These are phyloP conservation scores for Microctonus brassicae DNA, from an alignment of 2,888 invertebrate genomes.

Conservation along the genomic window DNA sequence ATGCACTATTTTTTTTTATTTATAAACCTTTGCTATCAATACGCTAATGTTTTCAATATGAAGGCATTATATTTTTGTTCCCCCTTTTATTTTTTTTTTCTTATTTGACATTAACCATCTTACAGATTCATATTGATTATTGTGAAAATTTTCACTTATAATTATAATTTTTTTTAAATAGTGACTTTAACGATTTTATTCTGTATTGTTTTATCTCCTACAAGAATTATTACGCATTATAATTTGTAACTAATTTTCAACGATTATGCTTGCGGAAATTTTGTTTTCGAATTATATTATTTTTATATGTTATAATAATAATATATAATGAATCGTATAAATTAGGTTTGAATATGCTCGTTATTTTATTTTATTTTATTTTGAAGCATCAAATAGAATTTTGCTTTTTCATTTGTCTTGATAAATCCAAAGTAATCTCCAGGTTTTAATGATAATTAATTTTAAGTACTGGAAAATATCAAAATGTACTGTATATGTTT, in stretches of 20 bases:
- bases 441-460: neutral
- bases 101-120: conserved; percentile 23
- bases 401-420: neutral
- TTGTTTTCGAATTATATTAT: conserved; percentile 2
- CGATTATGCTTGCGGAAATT: conserved; percentile 1
- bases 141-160: neutral
- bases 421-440: neutral
- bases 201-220: neutral
- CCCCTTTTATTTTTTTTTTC: conserved; percentile 8
- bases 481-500: neutral
- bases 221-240: conserved; percentile 39
- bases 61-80: neutral
- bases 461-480: neutral
- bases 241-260: conserved; percentile 50
- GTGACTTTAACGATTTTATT: neutral
- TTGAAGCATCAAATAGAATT: conserved; percentile 11
- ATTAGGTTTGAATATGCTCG: conserved; percentile 23
- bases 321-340: neutral
- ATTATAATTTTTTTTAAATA: neutral
- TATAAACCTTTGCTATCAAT: neutral
- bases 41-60: neutral
- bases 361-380: conserved; percentile 40
- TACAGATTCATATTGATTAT: neutral
- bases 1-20: conserved; percentile 27
- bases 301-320: neutral